Percentiles rank a stretch among this genome's conserved stretches.
Evolutionary conservation across 2,113 vertebrate genomes (phyloP).

Genomic region (Tricholaema leucomelas): DNA sequence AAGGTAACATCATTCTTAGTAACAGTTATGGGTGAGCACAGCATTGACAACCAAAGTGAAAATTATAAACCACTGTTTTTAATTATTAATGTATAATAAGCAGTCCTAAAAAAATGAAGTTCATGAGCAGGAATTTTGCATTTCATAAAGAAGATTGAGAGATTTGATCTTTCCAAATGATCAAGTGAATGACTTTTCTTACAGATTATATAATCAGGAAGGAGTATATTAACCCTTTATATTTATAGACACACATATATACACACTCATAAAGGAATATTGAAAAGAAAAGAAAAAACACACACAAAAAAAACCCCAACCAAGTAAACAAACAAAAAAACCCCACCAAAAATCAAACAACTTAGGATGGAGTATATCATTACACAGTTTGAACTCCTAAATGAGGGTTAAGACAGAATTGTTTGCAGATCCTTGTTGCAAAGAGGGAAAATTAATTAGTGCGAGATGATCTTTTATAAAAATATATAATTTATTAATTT

Average conservation of each 20-base stretch:
- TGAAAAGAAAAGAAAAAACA: background rate
- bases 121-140: background rate
- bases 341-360: background rate
- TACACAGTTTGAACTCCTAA: background rate
- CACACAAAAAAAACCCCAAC: too few relatives aligned
- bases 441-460: too few relatives aligned
- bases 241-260: too few relatives aligned
- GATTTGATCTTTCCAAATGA: background rate
- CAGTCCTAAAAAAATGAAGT: background rate
- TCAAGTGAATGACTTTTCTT: background rate
- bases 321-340: background rate
- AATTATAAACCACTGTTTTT: background rate
- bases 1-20: background rate
- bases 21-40: background rate
- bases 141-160: background rate
- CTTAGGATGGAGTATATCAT: background rate
- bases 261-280: background rate
- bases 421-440: background rate
- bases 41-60: background rate
- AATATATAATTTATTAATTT: too few relatives aligned
- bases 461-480: too few relatives aligned
- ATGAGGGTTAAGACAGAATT: background rate
- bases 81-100: background rate
- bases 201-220: background rate
- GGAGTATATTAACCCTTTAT: background rate